Percentiles rank a stretch among this genome's conserved stretches.
Conservation (phyloP, 2,113 vertebrate genomes). For the Rhea americana region DNA sequence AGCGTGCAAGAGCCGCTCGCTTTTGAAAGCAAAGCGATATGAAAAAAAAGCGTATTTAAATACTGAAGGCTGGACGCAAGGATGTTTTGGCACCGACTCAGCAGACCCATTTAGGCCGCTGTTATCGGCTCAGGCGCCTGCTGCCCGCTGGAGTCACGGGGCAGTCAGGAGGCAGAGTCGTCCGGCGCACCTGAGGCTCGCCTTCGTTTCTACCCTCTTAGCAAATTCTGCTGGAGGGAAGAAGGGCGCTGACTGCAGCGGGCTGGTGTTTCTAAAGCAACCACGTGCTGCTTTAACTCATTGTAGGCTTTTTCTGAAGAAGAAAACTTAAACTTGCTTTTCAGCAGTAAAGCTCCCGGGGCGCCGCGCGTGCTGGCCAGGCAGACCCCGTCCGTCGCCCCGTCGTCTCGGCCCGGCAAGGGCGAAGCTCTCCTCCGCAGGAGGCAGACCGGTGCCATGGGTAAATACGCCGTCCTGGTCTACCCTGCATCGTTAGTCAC, state of each 20-base stretch:
- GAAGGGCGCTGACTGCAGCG: conserved; percentile 50
- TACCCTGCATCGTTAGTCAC: neutral
- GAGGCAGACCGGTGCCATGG: neutral
- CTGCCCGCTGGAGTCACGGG: conserved; percentile 63
- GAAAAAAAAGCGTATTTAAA: neutral
- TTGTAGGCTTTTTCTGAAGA: neutral
- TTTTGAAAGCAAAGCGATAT: neutral
- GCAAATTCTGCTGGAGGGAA: conserved; percentile 55
- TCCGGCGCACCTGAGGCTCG: conserved; percentile 54
- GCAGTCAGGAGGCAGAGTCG: conserved; percentile 54
- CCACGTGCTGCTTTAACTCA: neutral
- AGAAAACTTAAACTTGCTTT: neutral
- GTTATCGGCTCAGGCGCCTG: conserved; percentile 54
- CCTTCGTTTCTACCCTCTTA: conserved; percentile 50
- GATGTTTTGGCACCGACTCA: conserved; percentile 49
- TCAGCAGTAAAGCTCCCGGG: neutral
- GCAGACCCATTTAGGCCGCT: conserved; percentile 49
- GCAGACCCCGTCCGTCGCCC: too few species aligned
- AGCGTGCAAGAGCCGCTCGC: neutral
- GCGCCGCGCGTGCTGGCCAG: too few species aligned
- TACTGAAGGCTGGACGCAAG: conserved; percentile 32
- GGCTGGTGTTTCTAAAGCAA: conserved; percentile 6
- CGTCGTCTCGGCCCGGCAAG: too few species aligned
- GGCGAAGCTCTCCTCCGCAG: too few species aligned
- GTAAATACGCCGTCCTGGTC: neutral